A percentile compares a stretch with the other conserved stretches of the same genome.
Conservation (phyloP, 2,888 invertebrate species). For the Syrista parreyssii region DNA sequence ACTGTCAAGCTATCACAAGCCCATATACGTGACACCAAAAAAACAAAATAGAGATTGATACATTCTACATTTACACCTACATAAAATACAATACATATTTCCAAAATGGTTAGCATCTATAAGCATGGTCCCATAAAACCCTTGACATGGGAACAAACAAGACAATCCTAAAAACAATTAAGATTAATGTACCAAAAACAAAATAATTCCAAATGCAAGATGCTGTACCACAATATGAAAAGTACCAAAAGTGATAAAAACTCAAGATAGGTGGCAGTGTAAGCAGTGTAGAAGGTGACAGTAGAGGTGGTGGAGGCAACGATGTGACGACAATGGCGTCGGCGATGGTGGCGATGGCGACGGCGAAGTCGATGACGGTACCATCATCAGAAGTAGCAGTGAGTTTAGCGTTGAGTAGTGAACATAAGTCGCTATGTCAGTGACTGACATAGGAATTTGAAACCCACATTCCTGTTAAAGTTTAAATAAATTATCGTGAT, state of each 20-base stretch:
- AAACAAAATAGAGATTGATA: no score
- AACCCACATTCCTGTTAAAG: not conserved
- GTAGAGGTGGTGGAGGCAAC: not conserved
- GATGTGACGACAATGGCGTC: constrained; percentile 14
- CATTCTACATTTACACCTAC: no score
- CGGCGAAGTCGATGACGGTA: constrained; percentile 3
- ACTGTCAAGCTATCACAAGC: not conserved
- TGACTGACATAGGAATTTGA: not conserved
- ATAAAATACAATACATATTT: not conserved
- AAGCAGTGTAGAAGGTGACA: not conserved
- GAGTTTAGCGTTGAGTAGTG: not conserved
- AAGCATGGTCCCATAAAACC: not conserved
- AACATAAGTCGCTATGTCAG: not conserved
- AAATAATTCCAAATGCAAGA: not conserved
- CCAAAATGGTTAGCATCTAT: not conserved
- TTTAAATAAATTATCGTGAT: not conserved
- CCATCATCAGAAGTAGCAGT: not conserved
- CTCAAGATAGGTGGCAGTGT: not conserved
- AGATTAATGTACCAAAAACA: not conserved
- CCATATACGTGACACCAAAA: not conserved
- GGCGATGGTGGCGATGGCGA: constrained; percentile 18
- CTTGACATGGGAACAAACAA: no score
- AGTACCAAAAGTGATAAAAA: not conserved
- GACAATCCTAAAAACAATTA: not conserved
- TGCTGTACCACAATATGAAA: not conserved